phyloP scores from a whole-genome alignment of 2,113 vertebrate genomes.

The Aegithalos caudatus region DNA sequence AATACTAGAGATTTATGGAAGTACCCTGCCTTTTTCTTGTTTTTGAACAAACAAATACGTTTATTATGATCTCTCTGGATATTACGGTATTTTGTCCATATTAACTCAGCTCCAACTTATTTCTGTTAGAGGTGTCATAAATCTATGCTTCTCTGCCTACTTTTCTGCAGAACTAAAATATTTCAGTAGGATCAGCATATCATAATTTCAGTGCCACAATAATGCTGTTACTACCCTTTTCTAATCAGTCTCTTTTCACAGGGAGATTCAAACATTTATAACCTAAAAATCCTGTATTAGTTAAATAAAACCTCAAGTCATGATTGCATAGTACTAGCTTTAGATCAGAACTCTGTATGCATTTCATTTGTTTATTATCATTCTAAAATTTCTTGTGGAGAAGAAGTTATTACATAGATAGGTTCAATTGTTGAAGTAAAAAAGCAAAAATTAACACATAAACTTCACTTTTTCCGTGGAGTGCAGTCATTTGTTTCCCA shows the following conservation, averaged over 20 bases:
- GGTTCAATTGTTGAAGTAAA: neutral
- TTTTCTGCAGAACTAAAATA: neutral
- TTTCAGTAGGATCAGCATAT: neutral
- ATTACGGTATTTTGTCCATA: neutral
- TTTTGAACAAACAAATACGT: neutral
- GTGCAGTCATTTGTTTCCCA: neutral
- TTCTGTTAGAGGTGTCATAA: neutral
- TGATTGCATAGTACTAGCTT: neutral
- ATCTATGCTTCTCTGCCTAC: neutral
- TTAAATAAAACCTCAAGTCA: neutral
- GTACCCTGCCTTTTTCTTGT: neutral
- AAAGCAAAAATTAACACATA: neutral
- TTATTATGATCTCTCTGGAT: neutral
- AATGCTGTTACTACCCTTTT: neutral
- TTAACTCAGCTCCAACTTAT: constrained; percentile 3
- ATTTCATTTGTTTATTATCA: neutral
- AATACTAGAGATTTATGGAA: neutral
- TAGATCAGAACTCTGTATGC: neutral
- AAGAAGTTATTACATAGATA: neutral
- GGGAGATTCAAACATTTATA: neutral
- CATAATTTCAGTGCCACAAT: neutral
- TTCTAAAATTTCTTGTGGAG: neutral
- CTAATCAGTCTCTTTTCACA: neutral
- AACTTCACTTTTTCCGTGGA: neutral
- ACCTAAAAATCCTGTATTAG: neutral